Percentiles rank a stretch among this genome's conserved stretches.
phyloP scores from a whole-genome alignment of 2,797 vertebrate species.

The Pagetopsis macropterus region DNA sequence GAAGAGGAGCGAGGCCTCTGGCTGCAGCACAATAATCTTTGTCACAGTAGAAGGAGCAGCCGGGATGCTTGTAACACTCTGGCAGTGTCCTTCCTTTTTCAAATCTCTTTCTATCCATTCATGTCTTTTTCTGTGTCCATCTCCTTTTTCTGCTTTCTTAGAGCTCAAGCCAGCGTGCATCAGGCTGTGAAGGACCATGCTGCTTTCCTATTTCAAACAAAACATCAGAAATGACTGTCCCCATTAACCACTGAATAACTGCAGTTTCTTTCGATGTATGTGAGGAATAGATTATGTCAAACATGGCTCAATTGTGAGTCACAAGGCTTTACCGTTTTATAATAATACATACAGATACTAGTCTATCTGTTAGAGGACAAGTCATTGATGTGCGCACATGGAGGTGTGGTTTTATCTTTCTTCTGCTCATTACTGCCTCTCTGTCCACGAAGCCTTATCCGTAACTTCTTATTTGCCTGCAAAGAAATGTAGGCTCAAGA shows the following conservation, averaged over 20 bases:
- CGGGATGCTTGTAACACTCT: constrained; percentile 22
- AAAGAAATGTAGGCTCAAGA: constrained; percentile 26
- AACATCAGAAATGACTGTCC: constrained; percentile 18
- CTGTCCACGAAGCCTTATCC: constrained; percentile 20
- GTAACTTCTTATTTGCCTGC: constrained; percentile 42
- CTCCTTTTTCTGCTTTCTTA: constrained; percentile 20
- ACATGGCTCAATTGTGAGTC: background rate
- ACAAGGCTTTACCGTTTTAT: background rate
- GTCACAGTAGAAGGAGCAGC: constrained; percentile 13
- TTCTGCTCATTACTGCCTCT: constrained; percentile 2
- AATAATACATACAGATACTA: background rate
- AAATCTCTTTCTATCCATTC: constrained; percentile 20
- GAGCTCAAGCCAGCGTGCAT: constrained; percentile 47
- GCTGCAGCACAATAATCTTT: constrained; percentile 38
- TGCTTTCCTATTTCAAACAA: constrained; percentile 36
- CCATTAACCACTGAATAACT: constrained; percentile 24
- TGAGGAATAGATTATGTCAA: background rate
- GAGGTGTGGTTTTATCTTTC: constrained; percentile 11
- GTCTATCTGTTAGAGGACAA: constrained; percentile 6
- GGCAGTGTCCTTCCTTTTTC: constrained; percentile 39
- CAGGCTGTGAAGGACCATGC: constrained; percentile 34
- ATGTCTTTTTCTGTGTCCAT: constrained; percentile 17
- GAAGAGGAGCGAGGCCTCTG: constrained; percentile 40
- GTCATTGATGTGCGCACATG: background rate
- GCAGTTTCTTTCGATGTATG: constrained; percentile 19